phyloP scores from a whole-genome alignment of 2,113 vertebrate species.

The Alligator mississippiensis region DNA sequence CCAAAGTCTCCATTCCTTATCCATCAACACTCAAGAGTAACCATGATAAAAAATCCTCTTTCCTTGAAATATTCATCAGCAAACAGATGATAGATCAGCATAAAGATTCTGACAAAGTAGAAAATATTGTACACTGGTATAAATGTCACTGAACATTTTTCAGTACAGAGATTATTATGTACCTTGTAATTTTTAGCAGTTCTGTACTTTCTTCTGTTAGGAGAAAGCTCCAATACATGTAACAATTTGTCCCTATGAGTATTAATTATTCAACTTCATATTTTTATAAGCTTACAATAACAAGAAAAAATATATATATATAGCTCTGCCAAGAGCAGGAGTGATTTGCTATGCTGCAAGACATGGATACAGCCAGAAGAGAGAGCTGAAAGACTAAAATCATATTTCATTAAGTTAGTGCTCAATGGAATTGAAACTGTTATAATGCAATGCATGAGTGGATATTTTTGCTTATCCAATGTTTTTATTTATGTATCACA shows the following conservation, averaged over 20 bases:
- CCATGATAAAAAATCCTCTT: accelerated
- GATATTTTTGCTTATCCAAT: neutral
- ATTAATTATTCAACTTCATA: constrained; percentile 32
- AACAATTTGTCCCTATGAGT: constrained; percentile 1
- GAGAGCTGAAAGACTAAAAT: neutral
- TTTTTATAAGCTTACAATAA: constrained; percentile 29
- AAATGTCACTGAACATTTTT: accelerated
- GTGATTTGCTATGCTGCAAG: neutral
- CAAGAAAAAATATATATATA: neutral
- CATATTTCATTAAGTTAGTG: neutral
- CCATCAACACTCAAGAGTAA: neutral
- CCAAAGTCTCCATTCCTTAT: neutral
- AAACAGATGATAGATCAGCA: neutral
- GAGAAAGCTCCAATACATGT: neutral
- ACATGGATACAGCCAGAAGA: accelerated
- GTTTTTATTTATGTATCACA: neutral
- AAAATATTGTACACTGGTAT: accelerated
- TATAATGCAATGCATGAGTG: accelerated
- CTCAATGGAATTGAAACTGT: neutral
- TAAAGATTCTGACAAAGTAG: too few relatives aligned
- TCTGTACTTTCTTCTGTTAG: neutral
- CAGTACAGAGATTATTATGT: accelerated
- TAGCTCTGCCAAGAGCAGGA: neutral
- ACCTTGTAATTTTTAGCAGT: neutral
- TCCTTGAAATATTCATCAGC: neutral